These are phyloP conservation scores for Silurus lanzhouensis DNA, from an alignment of 2,797 vertebrate species.

Conservation along the genomic window DNA sequence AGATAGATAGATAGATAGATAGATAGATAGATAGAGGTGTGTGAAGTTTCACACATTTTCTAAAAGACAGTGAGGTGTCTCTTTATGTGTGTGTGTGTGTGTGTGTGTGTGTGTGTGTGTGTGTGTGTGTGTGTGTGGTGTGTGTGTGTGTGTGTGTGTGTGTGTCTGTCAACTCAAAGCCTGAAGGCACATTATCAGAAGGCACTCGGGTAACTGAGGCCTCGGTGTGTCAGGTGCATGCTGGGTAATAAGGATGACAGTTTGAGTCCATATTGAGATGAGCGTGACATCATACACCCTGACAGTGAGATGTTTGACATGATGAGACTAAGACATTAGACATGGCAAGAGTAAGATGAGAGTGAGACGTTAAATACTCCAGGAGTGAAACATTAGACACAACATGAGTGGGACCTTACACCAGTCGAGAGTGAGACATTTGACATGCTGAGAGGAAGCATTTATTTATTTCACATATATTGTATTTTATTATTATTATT, in stretches of 20 bases:
- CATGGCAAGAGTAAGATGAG: neutral
- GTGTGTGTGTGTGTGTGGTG: neutral
- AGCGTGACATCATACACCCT: neutral
- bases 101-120: neutral
- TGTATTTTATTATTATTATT: no score
- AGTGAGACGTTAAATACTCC: neutral
- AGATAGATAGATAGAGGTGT: no score
- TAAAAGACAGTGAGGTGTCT: conserved; percentile 56
- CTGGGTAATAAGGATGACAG: conserved; percentile 19
- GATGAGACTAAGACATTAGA: neutral
- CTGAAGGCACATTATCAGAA: conserved; percentile 25
- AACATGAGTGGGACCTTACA: neutral
- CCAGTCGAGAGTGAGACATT: neutral
- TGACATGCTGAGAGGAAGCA: neutral
- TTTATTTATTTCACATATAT: no score
- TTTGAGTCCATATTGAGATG: neutral
- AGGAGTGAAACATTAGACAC: neutral
- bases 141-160: neutral
- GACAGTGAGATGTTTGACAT: neutral
- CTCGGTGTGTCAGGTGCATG: conserved; percentile 6
- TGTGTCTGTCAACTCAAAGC: conserved; percentile 33
- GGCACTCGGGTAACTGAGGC: neutral
- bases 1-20: no score
- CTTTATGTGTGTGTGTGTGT: neutral
- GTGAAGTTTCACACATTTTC: conserved; percentile 50